These are phyloP conservation scores for Synergus laeviventris DNA, from an alignment of 2,888 invertebrate species.

Conservation along the genomic window DNA sequence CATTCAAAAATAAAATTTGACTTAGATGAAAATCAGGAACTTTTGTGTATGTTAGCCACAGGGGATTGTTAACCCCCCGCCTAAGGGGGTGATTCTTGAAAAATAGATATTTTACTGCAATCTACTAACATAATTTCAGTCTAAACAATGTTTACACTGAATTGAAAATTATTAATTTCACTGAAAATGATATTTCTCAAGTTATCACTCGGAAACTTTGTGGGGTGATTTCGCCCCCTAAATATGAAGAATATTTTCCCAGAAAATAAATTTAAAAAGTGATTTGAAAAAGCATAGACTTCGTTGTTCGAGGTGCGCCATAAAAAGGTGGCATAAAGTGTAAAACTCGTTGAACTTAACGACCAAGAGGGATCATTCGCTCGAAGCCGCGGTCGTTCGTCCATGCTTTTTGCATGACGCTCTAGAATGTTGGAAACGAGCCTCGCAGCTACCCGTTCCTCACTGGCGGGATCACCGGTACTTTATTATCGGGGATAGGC, in stretches of 20 bases:
- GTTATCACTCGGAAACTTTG: too few species aligned
- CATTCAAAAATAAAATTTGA: too few species aligned
- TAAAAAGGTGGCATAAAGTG: not conserved
- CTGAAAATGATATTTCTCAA: too few species aligned
- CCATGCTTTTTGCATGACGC: slow-evolving; percentile 1
- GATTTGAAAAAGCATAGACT: not conserved
- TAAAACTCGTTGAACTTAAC: slow-evolving; percentile 1
- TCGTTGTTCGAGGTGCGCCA: not conserved
- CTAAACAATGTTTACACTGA: too few species aligned
- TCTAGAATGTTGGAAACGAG: slow-evolving; percentile 7
- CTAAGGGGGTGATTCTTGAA: too few species aligned
- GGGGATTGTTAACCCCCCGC: too few species aligned
- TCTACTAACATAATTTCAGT: too few species aligned
- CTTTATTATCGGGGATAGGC: not conserved
- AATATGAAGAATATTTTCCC: not conserved
- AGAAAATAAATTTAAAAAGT: not conserved
- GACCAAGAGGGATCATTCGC: not conserved
- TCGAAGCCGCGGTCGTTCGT: not conserved
- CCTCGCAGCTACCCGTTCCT: slow-evolving; percentile 1
- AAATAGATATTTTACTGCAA: too few species aligned
- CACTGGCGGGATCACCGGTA: not conserved
- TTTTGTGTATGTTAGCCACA: too few species aligned
- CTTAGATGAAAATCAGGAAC: too few species aligned
- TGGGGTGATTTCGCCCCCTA: too few species aligned
- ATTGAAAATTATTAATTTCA: too few species aligned